Base-by-base conservation (phyloP, 2,888 invertebrate species). In the Dysmachus trigonus region DNA sequence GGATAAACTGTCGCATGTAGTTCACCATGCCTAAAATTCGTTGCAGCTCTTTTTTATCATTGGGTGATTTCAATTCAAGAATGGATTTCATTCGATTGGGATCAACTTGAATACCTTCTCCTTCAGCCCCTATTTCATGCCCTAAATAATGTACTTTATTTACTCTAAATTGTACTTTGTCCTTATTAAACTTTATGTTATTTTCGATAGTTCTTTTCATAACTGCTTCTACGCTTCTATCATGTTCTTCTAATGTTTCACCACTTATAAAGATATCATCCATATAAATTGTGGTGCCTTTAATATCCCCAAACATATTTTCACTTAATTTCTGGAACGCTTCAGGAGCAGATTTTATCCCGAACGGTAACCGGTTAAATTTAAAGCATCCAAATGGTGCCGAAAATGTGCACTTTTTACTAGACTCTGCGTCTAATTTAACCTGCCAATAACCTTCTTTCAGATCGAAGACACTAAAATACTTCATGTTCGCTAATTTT, bases 311-410 rank as follows among this genome's bases (percentile, higher is more conserved):
- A 86, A 89, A 89, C 33, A 87, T 87, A 73, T 88, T 77, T 33
- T 87, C 86, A 82, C 87, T 88, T 8, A 85, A 62, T 86, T 88
- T 86, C 53, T 87, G 84, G 87, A 89, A 89, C 41, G 87, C 76
- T 85, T 87, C 85, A 85, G 87, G 77, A 86, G 87, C 83, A 83
- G 62, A 86, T 86, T 87, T 82, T 76, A 86, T 41, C 18, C 87
- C 87, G 73, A 86, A 86, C 7, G 82, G 85, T 27, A 87, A 30
- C 13, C 38, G 73, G 10, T 27, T 71, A 33, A 82, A 87, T 77
- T 83, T 82, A 62, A 74, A 85, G 15, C 71, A 41, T 0, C 79
- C 47, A 84, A 77, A n/a, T 5, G 51, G 15, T 79, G 85, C 79
- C 51, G 85, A 88, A 72, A 88, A 89, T 38, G 85, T 83, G 53